Evolutionary conservation across 2,888 invertebrate species (phyloP), one percentile per base, ranked within the genome.

Genomic region (Agonum fuliginosum): DNA sequence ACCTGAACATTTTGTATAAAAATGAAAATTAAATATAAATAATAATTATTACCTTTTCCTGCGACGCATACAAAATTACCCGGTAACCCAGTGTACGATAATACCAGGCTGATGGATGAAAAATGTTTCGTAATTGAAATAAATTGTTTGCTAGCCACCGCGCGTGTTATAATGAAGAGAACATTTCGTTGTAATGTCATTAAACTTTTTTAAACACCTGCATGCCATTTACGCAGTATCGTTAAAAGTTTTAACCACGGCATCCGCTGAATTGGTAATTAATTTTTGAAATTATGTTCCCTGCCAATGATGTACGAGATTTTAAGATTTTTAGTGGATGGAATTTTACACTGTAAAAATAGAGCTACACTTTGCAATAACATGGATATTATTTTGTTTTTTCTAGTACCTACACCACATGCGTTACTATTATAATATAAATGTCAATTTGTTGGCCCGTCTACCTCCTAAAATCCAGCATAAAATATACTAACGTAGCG

Each of bases 51-150:
- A n/a, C n/a, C n/a, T n/a, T 37, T 37, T 12, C 12, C 12, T 37
- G 37, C 0, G 37, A n/a, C n/a, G n/a, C 37, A 46, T 46, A 46
- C 2, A 46, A 14, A 46, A 46, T 17, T 46, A n/a, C 1, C 43
- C 43, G 12, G 34, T 34, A 34, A 14, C 43, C 1, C 6, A 5
- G 3, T 30, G 17, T 14, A 34, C 27, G 14, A 17, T 30, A 30
- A 54, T 54, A 24, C 54, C 37, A 24, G 27, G 58, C 27, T 17
- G 58, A 62, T 62, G 17, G 17, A 62, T 62, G 30, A 62, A 62
- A 62, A 62, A 62, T 62, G 30, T 27, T 54, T 54, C 12, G 10
- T 62, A 62, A 62, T 62, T 62, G 58, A 62, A 17, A 62, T 62
- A 62, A 62, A 62, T 62, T 62, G 14, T 30, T n/a, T 24, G 22